Percentiles rank a stretch among this genome's conserved stretches.
These are phyloP conservation scores for Agrilus planipennis DNA, from an alignment of 1,140 invertebrate species.

Conservation along the genomic window DNA sequence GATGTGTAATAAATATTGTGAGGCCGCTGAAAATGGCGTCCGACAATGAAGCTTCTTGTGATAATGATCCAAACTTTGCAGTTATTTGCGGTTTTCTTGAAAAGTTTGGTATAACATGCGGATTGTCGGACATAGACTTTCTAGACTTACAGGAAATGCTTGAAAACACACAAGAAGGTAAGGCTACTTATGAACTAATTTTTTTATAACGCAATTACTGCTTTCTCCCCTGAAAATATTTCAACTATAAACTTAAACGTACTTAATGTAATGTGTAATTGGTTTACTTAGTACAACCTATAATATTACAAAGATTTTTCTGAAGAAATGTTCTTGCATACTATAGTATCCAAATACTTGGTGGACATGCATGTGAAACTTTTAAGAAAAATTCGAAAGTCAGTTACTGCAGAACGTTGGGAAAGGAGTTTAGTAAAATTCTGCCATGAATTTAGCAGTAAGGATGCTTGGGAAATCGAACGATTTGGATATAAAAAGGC, in stretches of 20 bases:
- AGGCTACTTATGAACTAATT: too few species aligned
- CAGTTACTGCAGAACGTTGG: constrained; percentile 78
- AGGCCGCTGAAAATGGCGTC: constrained; percentile 72
- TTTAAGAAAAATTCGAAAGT: constrained; percentile 74
- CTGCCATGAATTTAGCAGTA: constrained; percentile 74
- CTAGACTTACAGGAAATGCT: constrained; percentile 74
- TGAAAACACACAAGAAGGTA: constrained; percentile 78
- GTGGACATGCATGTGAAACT: constrained; percentile 82
- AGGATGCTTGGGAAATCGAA: constrained; percentile 95
- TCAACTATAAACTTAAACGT: constrained; percentile 7
- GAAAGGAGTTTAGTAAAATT: constrained; percentile 82
- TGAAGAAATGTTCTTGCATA: too few species aligned
- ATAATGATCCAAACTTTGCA: constrained; percentile 90
- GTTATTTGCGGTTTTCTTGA: constrained; percentile 89
- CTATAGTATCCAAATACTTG: constrained; percentile 66
- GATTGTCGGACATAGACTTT: constrained; percentile 63
- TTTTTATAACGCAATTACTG: too few species aligned
- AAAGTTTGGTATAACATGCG: constrained; percentile 72
- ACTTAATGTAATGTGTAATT: constrained; percentile 1
- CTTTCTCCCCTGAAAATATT: too few species aligned
- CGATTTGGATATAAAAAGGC: constrained; percentile 91
- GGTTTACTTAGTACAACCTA: too few species aligned
- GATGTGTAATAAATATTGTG: too few species aligned
- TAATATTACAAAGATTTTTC: too few species aligned
- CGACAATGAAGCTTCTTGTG: constrained; percentile 72